A percentile compares a stretch with the other conserved stretches of the same genome.
Evolutionary conservation across 2,888 invertebrate species (phyloP).

Genomic region (Vanessa cardui): DNA sequence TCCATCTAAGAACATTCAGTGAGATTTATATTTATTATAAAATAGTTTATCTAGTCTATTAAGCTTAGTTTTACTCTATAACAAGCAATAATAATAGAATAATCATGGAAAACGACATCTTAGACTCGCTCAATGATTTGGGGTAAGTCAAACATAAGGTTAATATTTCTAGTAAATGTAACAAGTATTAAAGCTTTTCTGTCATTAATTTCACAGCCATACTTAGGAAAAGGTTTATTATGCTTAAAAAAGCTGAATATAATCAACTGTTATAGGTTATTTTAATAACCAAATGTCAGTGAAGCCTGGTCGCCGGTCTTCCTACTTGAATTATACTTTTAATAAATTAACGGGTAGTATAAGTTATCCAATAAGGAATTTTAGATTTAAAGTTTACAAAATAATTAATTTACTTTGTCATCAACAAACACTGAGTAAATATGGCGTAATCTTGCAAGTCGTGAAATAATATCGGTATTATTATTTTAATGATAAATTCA

Average conservation of each 20-base stretch:
- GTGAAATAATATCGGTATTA: neutral
- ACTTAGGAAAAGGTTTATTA: no score
- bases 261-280: no score
- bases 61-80: neutral
- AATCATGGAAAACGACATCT: conserved; percentile 84
- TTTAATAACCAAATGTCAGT: no score
- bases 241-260: no score
- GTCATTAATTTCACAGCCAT: no score
- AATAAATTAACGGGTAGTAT: no score
- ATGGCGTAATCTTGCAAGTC: neutral
- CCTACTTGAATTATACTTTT: no score
- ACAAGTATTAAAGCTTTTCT: no score
- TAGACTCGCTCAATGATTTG: conserved; percentile 83
- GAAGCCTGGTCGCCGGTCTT: no score
- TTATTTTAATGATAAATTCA: no score
- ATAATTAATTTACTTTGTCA: neutral
- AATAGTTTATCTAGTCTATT: conserved; percentile 2
- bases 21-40: conserved; percentile 5
- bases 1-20: neutral
- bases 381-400: neutral
- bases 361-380: no score
- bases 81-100: conserved; percentile 24
- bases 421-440: neutral
- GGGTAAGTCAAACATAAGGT: conserved; percentile 73
- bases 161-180: conserved; percentile 5